Conservation (phyloP, 1,140 invertebrate species). For the Apis cerana region DNA sequence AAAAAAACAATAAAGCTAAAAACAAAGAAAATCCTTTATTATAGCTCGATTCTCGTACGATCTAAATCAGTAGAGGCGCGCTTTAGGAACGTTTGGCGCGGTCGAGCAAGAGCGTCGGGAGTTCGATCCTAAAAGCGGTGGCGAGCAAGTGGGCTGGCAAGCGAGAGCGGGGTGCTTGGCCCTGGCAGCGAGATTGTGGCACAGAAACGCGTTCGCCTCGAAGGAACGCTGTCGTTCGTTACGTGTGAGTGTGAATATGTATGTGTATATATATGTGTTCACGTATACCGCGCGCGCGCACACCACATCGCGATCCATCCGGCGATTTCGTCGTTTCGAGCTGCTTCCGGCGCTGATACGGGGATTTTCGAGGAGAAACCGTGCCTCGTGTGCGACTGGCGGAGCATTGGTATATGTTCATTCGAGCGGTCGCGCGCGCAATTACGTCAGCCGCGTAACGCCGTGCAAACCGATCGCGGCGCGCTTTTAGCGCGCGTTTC, state of each 20-base stretch:
- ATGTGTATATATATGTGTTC: neutral
- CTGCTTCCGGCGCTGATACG: constrained; percentile 31
- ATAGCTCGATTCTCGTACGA: neutral
- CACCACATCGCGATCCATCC: constrained; percentile 4
- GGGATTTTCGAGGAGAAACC: constrained; percentile 20
- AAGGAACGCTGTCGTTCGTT: constrained; percentile 14
- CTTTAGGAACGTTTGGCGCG: constrained; percentile 42
- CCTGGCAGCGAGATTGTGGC: constrained; percentile 41
- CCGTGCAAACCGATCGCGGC: constrained; percentile 38
- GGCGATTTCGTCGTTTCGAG: constrained; percentile 36
- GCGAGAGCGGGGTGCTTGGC: constrained; percentile 47
- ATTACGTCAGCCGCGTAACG: constrained; percentile 60
- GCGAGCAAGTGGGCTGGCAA: constrained; percentile 60
- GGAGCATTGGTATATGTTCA: neutral
- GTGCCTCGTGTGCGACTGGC: neutral
- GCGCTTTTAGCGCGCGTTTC: constrained; percentile 33
- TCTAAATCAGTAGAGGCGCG: constrained; percentile 27
- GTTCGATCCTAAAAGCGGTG: constrained; percentile 46
- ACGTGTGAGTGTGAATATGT: too few relatives aligned
- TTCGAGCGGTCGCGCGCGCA: constrained; percentile 36
- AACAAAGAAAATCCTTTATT: neutral
- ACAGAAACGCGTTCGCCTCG: constrained; percentile 36
- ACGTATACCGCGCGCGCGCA: neutral
- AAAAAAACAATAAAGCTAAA: neutral
- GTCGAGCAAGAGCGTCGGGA: constrained; percentile 24